Percentiles rank a stretch among this genome's conserved stretches.
Evolutionary conservation across 2,113 vertebrate species (phyloP).

Genomic region (Mungos mungo): DNA sequence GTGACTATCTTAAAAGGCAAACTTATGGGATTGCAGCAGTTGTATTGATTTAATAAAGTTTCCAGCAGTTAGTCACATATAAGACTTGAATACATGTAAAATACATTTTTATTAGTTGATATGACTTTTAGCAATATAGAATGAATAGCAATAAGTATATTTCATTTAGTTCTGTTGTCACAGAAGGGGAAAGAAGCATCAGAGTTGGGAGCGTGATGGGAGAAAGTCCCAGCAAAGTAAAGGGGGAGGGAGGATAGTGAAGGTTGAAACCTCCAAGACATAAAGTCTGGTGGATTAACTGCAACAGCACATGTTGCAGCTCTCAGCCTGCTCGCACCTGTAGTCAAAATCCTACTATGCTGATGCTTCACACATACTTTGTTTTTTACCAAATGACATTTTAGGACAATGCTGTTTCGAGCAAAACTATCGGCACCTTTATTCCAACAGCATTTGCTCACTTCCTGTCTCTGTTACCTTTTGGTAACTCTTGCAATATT

Average conservation of each 20-base stretch:
- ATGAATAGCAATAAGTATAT: neutral
- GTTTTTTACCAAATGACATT: neutral
- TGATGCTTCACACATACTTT: neutral
- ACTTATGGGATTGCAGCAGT: neutral
- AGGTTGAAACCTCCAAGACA: neutral
- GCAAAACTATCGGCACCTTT: neutral
- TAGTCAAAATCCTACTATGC: neutral
- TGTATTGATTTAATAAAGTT: constrained; percentile 29
- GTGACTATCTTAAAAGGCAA: constrained; percentile 19
- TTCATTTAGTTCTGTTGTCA: neutral
- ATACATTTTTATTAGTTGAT: neutral
- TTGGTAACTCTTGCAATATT: neutral
- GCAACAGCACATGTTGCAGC: neutral
- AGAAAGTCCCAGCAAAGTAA: neutral
- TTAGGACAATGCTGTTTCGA: neutral
- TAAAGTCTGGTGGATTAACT: neutral
- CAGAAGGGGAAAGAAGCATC: neutral
- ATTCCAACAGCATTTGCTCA: neutral
- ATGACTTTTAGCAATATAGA: neutral
- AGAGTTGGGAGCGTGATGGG: neutral
- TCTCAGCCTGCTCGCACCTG: neutral
- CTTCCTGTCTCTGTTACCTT: neutral
- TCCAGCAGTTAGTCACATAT: neutral
- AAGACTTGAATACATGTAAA: neutral
- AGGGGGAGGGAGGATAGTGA: neutral